Evolutionary conservation across 2,888 invertebrate genomes (phyloP).

Genomic region (Lucinisca nassula): DNA sequence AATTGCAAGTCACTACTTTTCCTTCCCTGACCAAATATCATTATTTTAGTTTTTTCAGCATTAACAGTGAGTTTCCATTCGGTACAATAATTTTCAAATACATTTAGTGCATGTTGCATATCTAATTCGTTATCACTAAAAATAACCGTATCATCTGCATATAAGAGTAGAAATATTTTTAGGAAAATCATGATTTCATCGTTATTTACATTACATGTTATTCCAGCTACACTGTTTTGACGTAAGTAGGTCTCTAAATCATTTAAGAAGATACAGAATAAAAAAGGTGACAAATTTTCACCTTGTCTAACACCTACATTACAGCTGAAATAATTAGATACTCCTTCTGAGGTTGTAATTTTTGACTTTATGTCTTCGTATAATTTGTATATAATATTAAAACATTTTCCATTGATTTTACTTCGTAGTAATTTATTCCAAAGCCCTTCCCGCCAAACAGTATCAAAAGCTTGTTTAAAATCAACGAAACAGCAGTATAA

Average conservation of each 20-base stretch:
- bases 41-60: conserved; percentile 39
- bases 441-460: too few species aligned
- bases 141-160: conserved; percentile 51
- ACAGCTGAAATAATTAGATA: too few species aligned
- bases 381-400: too few species aligned
- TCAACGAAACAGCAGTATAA: too few species aligned
- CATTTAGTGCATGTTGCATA: conserved; percentile 23
- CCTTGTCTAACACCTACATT: neutral
- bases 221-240: neutral
- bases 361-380: too few species aligned
- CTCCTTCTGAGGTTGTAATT: too few species aligned
- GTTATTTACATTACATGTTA: neutral
- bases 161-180: conserved; percentile 31
- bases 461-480: too few species aligned
- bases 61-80: conserved; percentile 41
- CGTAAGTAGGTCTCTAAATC: neutral
- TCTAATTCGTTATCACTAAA: conserved; percentile 15
- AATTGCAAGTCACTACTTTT: neutral
- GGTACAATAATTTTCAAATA: conserved; percentile 28
- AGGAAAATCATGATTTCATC: neutral
- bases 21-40: conserved; percentile 42
- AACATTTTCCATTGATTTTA: too few species aligned
- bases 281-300: neutral
- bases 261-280: neutral
- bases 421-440: too few species aligned